Base-by-base conservation (phyloP, 2,888 invertebrate genomes). In the Palloptera scutellata region DNA sequence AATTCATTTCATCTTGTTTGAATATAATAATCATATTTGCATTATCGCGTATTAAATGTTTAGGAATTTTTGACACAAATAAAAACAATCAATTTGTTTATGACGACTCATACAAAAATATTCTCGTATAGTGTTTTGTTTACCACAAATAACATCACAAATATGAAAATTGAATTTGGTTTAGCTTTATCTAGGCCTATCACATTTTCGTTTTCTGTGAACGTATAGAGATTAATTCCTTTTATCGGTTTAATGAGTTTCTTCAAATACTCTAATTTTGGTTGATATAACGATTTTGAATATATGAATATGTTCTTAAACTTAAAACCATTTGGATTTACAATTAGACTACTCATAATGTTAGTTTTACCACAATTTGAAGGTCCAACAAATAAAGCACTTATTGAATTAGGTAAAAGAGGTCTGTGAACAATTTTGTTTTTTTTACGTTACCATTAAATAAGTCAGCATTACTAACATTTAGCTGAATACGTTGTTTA, bases 321-420 rank as follows among this genome's bases (percentile, higher is more conserved):
- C 69, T 73, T 69, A 41, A 82, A 65, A 8, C 81, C 81, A 70
- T 83, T 81, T 11, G 75, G 74, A 70, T 78, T 72, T 42, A 74
- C 69, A 41, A 83, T 68, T 63, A 84, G 73, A 63, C 74, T 72
- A 5, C 82, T 55, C 65, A 83, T 72, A 6, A 79, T 71, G 67
- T 83, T 83, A 6, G 81, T 81, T 74, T 84, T 84, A 1, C 83
- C 82, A 70, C 77, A 81, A 64, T 78, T 79, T n/a, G 78, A 79
- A 51, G 81, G 79, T 12, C 82, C 82, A 10, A 76, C 72, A 66
- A 83, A 75, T 15, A 83, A 58, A 13, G 64, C 70, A 59, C 73
- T 57, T 60, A 74, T 71, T 52, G 67, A 67, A 61, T 73, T 72
- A 52, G 81, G 79, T 58, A 81, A 70, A 64, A 81, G 66, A 13